Evolutionary conservation across 2,797 vertebrate species (phyloP).

Genomic region (Hypotaenidia okinawae): DNA sequence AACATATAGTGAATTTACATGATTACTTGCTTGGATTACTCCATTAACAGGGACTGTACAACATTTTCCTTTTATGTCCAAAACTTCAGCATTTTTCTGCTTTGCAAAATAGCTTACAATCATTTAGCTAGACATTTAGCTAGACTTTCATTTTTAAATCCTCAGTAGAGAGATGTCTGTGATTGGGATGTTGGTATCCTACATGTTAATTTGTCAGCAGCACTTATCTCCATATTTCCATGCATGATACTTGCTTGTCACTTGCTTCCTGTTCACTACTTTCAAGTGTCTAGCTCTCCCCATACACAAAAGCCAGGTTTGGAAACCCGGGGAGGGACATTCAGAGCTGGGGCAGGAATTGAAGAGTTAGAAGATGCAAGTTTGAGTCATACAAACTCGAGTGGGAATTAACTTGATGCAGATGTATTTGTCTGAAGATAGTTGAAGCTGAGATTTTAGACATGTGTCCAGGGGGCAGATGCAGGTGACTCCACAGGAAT

Average conservation of each 20-base stretch:
- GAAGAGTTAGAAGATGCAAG: not conserved
- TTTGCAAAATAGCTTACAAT: not conserved
- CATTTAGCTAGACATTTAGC: not conserved
- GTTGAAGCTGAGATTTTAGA: not conserved
- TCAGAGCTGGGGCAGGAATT: not conserved
- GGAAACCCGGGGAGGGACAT: rapidly evolving
- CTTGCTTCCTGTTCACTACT: not conserved
- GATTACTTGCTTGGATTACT: not conserved
- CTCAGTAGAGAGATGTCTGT: not conserved
- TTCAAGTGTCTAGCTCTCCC: not conserved
- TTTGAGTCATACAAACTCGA: not conserved
- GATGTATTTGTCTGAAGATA: not conserved
- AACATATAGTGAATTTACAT: not conserved
- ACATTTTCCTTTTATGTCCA: not conserved
- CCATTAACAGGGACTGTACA: not conserved
- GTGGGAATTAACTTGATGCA: rapidly evolving
- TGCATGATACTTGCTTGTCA: not conserved
- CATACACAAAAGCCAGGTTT: rapidly evolving
- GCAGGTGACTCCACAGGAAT: not conserved
- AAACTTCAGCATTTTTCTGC: not conserved
- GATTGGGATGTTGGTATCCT: not conserved
- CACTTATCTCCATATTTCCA: not conserved
- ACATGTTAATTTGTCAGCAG: rapidly evolving
- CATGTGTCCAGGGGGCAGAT: not conserved
- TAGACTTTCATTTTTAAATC: not conserved